These are phyloP conservation scores for Drosophila nikananu DNA, from an alignment of 1,140 invertebrate genomes.

Conservation along the genomic window DNA sequence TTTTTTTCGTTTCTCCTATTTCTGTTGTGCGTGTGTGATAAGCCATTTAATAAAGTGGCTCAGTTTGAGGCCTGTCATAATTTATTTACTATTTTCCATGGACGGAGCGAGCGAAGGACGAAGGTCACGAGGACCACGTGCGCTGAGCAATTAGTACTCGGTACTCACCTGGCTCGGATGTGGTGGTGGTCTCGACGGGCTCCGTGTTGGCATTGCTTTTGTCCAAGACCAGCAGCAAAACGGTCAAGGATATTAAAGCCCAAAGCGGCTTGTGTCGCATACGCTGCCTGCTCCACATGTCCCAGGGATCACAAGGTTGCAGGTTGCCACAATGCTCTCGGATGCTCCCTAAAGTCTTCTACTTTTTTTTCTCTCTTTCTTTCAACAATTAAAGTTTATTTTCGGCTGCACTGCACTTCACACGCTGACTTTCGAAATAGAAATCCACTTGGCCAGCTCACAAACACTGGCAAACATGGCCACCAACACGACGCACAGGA, in stretches of 20 bases:
- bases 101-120: conserved; percentile 11
- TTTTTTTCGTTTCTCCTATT: neutral
- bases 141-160: conserved; percentile 52
- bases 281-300: conserved; percentile 69
- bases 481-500: conserved; percentile 7
- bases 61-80: conserved; percentile 54
- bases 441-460: conserved; percentile 62
- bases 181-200: conserved; percentile 70
- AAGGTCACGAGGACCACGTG: conserved; percentile 54
- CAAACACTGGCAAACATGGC: conserved; percentile 39
- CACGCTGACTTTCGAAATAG: conserved; percentile 55
- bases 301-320: conserved; percentile 43
- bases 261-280: conserved; percentile 80
- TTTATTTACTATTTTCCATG: conserved; percentile 32
- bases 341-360: conserved; percentile 13
- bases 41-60: conserved; percentile 75
- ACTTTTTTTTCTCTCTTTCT: neutral
- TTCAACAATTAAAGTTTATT: conserved; percentile 9
- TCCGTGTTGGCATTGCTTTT: conserved; percentile 77
- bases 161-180: conserved; percentile 78
- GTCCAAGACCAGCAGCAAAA: conserved; percentile 75
- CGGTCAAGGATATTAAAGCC: conserved; percentile 74
- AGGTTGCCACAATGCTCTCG: conserved; percentile 21
- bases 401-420: conserved; percentile 48
- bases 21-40: conserved; percentile 52